Conservation (phyloP, 2,888 invertebrate genomes). For the Hemithea aestivaria region DNA sequence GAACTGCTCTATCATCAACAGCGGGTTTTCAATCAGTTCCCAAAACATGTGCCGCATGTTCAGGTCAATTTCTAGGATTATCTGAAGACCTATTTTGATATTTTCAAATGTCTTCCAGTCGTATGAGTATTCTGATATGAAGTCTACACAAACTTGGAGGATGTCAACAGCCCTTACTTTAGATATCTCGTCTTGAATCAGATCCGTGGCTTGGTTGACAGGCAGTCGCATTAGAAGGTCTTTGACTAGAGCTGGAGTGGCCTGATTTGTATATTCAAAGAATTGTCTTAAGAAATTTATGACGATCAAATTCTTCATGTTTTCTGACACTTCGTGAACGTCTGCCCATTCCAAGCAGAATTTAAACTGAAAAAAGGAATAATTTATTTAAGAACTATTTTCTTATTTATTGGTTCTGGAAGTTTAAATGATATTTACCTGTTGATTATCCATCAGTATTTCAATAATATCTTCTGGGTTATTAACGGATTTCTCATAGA, state of each 20-base stretch:
- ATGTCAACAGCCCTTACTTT: slow-evolving; percentile 81
- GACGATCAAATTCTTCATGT: slow-evolving; percentile 75
- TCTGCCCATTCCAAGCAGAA: slow-evolving; percentile 85
- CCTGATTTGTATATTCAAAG: slow-evolving; percentile 73
- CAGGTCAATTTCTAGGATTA: slow-evolving; percentile 80
- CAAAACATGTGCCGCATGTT: slow-evolving; percentile 80
- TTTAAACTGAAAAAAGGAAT: slow-evolving; percentile 71
- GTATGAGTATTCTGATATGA: slow-evolving; percentile 74
- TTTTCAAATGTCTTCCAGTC: slow-evolving; percentile 78
- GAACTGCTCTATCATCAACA: slow-evolving; percentile 89
- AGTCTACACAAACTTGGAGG: slow-evolving; percentile 82
- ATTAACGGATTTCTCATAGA: slow-evolving; percentile 76
- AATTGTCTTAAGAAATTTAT: slow-evolving; percentile 76
- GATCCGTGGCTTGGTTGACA: slow-evolving; percentile 74
- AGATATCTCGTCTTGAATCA: slow-evolving; percentile 82
- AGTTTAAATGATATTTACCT: no score
- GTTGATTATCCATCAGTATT: slow-evolving; percentile 75
- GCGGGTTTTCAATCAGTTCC: slow-evolving; percentile 83
- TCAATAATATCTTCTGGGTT: slow-evolving; percentile 76
- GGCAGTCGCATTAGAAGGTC: slow-evolving; percentile 81
- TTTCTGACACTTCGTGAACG: slow-evolving; percentile 78
- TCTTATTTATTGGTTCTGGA: no score
- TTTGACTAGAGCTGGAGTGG: slow-evolving; percentile 62
- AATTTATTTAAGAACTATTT: background rate
- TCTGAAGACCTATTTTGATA: slow-evolving; percentile 83